Conservation (phyloP, 2,888 invertebrate species). For the Sarcophaga variegata region DNA sequence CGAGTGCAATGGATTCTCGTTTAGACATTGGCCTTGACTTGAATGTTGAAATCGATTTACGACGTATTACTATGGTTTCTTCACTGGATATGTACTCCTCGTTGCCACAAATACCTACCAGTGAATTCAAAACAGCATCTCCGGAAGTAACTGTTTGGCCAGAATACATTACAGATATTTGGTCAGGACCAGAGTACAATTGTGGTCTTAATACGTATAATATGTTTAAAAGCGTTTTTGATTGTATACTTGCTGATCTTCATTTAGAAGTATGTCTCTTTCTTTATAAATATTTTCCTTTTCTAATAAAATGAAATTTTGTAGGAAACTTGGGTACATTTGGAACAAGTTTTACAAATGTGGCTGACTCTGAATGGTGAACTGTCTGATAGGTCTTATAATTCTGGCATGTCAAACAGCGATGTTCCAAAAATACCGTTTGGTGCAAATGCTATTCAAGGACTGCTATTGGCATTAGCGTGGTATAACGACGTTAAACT, state of each 20-base stretch:
- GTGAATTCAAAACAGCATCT: conserved; percentile 78
- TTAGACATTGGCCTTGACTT: conserved; percentile 91
- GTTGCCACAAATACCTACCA: conserved; percentile 79
- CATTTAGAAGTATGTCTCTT: conserved; percentile 82
- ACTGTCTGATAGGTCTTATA: conserved; percentile 80
- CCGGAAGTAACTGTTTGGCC: conserved; percentile 82
- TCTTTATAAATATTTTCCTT: background rate
- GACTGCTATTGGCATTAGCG: conserved; percentile 86
- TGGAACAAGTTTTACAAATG: conserved; percentile 92
- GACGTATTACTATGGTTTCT: conserved; percentile 87
- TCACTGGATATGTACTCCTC: conserved; percentile 81
- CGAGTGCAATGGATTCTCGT: conserved; percentile 89
- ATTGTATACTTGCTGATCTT: conserved; percentile 86
- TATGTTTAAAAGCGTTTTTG: conserved; percentile 88
- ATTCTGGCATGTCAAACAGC: conserved; percentile 84
- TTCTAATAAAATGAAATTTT: conserved; percentile 43
- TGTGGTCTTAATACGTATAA: conserved; percentile 82
- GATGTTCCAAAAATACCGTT: conserved; percentile 86
- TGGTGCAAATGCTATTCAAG: conserved; percentile 85
- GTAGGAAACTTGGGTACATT: conserved; percentile 87
- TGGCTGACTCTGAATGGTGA: conserved; percentile 93
- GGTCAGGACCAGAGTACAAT: conserved; percentile 83
- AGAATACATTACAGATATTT: conserved; percentile 81
- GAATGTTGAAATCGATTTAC: conserved; percentile 88
- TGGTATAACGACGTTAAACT: conserved; percentile 87